Percentiles rank a stretch among this genome's conserved stretches.
These are phyloP conservation scores for Apeira syringaria DNA, from an alignment of 2,888 invertebrate genomes.

Conservation along the genomic window DNA sequence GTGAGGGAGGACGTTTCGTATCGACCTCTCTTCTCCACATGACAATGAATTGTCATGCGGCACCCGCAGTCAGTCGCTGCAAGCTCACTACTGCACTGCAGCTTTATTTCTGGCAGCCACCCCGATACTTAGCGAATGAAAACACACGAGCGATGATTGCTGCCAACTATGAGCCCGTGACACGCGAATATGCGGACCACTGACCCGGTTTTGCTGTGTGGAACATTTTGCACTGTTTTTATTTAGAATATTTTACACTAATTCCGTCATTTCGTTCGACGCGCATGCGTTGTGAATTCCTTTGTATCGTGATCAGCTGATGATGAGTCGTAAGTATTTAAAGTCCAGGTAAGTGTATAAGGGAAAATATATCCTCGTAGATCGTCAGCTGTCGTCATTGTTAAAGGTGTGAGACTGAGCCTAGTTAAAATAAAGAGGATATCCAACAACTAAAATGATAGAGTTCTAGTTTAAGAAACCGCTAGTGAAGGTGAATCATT, in stretches of 20 bases:
- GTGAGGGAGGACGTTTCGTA: slow-evolving; percentile 52
- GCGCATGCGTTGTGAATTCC: slow-evolving; percentile 23
- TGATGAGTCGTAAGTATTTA: too few species aligned
- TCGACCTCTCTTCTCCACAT: slow-evolving; percentile 65
- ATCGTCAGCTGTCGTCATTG: too few species aligned
- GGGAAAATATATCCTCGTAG: too few species aligned
- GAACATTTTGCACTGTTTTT: slow-evolving; percentile 4
- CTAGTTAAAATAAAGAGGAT: too few species aligned
- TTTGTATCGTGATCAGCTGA: slow-evolving; percentile 16
- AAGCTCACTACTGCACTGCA: slow-evolving; percentile 80
- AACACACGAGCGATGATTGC: slow-evolving; percentile 37
- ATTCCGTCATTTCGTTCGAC: slow-evolving; percentile 10
- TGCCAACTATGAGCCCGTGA: slow-evolving; percentile 42
- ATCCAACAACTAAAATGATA: too few species aligned
- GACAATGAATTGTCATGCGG: slow-evolving; percentile 68
- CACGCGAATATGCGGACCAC: slow-evolving; percentile 41
- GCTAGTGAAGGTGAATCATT: too few species aligned
- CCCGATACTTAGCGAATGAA: slow-evolving; percentile 49
- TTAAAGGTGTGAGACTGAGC: too few species aligned
- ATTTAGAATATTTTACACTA: slow-evolving; percentile 9
- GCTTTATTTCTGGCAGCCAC: slow-evolving; percentile 80
- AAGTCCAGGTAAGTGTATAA: too few species aligned
- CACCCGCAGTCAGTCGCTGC: slow-evolving; percentile 69
- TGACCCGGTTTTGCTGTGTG: slow-evolving; percentile 47
- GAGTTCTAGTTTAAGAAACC: too few species aligned